These are phyloP conservation scores for Tiliacea citrago DNA, from an alignment of 2,888 invertebrate genomes.

Conservation along the genomic window DNA sequence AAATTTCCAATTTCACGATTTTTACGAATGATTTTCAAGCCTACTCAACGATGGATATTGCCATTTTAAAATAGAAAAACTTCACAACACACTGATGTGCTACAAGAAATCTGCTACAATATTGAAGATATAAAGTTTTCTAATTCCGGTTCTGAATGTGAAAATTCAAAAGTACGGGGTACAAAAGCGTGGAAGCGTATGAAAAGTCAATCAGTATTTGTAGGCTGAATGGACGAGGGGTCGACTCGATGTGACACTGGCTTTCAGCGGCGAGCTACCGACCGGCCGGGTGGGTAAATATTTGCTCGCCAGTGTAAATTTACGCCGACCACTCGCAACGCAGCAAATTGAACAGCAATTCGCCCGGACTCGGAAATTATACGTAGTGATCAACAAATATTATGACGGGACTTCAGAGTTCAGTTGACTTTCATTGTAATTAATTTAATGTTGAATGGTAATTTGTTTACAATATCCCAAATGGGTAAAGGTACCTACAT, in stretches of 20 bases:
- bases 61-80: not conserved
- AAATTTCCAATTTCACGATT: not conserved
- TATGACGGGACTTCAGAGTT: conserved; percentile 38
- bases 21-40: not conserved
- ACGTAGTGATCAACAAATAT: conserved; percentile 52
- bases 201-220: conserved; percentile 54
- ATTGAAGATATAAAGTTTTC: not conserved
- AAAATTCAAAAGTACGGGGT: conserved; percentile 10
- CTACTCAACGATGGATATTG: not conserved
- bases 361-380: conserved; percentile 48
- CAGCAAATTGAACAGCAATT: conserved; percentile 64
- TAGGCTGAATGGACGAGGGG: conserved; percentile 51
- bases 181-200: conserved; percentile 36
- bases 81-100: not conserved
- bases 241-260: conserved; percentile 46
- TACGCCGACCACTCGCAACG: conserved; percentile 59
- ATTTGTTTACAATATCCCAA: conserved; percentile 9
- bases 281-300: conserved; percentile 62
- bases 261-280: conserved; percentile 58
- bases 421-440: conserved; percentile 20
- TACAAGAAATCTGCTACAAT: not conserved
- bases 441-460: conserved; percentile 15
- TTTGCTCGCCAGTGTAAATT: conserved; percentile 69
- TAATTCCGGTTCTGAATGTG: conserved; percentile 6
- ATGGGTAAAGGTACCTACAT: not conserved